Evolutionary conservation across 1,140 invertebrate genomes (phyloP), one percentile per base, ranked within the genome.

Genomic region (Cataglyphis hispanica): DNA sequence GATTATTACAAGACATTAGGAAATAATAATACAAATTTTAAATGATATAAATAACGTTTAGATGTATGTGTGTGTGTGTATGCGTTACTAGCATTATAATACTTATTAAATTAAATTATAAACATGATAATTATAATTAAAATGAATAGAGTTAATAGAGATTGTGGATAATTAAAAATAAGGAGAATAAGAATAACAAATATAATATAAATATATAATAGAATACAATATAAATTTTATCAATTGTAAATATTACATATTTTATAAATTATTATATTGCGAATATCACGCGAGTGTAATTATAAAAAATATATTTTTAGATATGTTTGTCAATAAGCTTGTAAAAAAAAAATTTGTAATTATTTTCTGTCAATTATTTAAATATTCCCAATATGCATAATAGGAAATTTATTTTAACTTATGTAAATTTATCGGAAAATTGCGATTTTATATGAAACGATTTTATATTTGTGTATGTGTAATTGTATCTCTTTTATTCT

Each of bases 11-110:
- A n/a, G n/a, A n/a, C n/a, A n/a, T 72, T 69, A 34, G 19, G 1
- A 50, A 37, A 46, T 34, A 61, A 37, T 46, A 22, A 10, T 34
- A 25, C 19, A 50, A 46, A 43, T 4, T 60, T 60, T 43, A 34
- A 13, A n/a, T 34, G 25, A 81, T 25, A 72, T 11, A 27, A 66
- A 50, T 75, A 31, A 56, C 6, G 16, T 63, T 77, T 43, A 76
- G 8, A 16, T 34, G 16, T 60, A 13, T 40, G 37, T 7, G 7
- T 60, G 53, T 4, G 10, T 34, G 16, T 60, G 3, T 40, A 8
- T 7, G 7, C 40, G 53, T 4, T 27, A 53, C 3, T 22, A 40
- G 13, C 25, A 61, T 61, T 61, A 13, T n/a, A 22, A 77, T 1
- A 0, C n/a, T n/a, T 13, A 10, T 19, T 3, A 56, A 56, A 6